These are phyloP conservation scores for Diarsia brunnea DNA, from an alignment of 2,888 invertebrate species.

Conservation along the genomic window DNA sequence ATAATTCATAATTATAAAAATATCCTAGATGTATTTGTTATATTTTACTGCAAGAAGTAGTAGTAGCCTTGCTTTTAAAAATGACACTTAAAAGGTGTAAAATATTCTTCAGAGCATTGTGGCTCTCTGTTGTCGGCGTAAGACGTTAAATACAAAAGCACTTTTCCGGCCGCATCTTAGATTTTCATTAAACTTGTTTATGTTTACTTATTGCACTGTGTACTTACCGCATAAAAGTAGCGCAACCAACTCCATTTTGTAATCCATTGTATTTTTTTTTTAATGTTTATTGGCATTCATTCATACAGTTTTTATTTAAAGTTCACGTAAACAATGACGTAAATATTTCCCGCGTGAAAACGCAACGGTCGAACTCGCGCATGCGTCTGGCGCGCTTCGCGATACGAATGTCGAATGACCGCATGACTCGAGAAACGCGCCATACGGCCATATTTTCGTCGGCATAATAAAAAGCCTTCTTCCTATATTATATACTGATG, in stretches of 20 bases:
- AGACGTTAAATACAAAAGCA: not conserved
- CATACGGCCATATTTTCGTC: conserved; percentile 68
- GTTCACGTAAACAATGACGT: conserved; percentile 74
- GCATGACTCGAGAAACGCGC: conserved; percentile 59
- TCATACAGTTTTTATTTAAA: conserved; percentile 57
- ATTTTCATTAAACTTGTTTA: conserved; percentile 7
- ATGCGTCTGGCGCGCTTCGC: conserved; percentile 84
- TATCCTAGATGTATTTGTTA: not conserved
- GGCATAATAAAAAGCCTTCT: conserved; percentile 61
- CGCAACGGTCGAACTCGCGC: conserved; percentile 76
- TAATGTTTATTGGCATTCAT: conserved; percentile 62
- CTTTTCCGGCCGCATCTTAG: not conserved
- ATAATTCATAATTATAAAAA: not conserved
- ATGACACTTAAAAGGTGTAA: not conserved
- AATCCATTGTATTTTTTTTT: conserved; percentile 67
- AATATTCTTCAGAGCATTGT: not conserved
- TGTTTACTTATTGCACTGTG: conserved; percentile 15
- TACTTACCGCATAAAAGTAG: conserved; percentile 85
- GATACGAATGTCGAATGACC: conserved; percentile 79
- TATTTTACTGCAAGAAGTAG: not conserved
- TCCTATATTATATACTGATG: conserved; percentile 34
- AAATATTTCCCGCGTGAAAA: conserved; percentile 73
- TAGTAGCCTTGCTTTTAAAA: not conserved
- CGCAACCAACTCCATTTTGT: conserved; percentile 80
- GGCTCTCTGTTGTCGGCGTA: not conserved